Evolutionary conservation across 2,797 vertebrate species (phyloP).

Genomic region (Numenius phaeopus): DNA sequence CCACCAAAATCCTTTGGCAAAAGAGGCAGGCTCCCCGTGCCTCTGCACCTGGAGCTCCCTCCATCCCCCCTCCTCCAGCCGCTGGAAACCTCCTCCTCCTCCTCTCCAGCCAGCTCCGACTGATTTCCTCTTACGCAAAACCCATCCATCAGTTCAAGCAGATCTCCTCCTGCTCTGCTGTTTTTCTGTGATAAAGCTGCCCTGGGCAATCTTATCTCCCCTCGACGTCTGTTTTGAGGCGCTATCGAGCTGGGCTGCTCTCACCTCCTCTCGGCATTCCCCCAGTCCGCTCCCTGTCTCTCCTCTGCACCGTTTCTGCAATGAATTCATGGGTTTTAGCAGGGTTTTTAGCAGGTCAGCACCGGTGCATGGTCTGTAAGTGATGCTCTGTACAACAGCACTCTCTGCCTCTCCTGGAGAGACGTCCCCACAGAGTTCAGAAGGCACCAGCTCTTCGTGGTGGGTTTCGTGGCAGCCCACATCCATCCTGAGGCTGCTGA

Average conservation of each 20-base stretch:
- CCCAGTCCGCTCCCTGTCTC: fast-evolving
- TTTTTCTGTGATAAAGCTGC: neutral
- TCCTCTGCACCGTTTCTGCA: neutral
- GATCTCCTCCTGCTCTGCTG: neutral
- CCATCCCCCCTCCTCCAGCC: neutral
- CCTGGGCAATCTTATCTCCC: neutral
- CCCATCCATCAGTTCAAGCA: neutral
- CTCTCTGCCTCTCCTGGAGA: neutral
- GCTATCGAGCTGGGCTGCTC: neutral
- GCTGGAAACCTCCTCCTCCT: fast-evolving
- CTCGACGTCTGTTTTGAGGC: neutral
- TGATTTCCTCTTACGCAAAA: fast-evolving
- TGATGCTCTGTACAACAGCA: neutral
- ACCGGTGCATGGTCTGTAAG: neutral
- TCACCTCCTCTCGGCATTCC: neutral
- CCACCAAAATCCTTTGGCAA: neutral
- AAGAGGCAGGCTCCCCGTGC: fast-evolving
- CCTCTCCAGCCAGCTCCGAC: neutral
- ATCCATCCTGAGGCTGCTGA: neutral
- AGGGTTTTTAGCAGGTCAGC: neutral
- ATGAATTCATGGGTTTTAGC: fast-evolving
- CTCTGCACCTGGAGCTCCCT: fast-evolving
- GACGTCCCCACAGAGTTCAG: neutral
- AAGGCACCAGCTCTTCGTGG: fast-evolving
- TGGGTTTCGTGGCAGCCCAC: neutral